A percentile compares a stretch with the other conserved stretches of the same genome.
Conservation (phyloP, 1,140 invertebrate species). For the Harlomillsia oculata region DNA sequence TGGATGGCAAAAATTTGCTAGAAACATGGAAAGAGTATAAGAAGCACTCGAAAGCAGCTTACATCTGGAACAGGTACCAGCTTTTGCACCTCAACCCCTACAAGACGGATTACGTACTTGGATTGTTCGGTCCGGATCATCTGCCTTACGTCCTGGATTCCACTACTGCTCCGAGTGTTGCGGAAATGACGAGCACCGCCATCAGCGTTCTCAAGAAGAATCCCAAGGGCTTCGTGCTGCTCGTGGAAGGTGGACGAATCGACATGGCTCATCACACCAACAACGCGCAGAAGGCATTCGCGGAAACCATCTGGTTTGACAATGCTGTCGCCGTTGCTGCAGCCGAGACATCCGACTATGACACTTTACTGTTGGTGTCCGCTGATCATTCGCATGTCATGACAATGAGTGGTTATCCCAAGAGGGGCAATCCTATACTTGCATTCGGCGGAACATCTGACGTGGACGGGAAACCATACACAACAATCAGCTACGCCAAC, state of each 20-base stretch:
- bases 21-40: conserved; percentile 46
- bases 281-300: conserved; percentile 61
- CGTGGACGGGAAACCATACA: conserved; percentile 50
- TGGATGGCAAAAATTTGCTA: conserved; percentile 50
- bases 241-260: conserved; percentile 59
- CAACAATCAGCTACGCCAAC: conserved; percentile 64
- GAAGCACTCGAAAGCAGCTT: conserved; percentile 36
- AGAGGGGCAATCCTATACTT: conserved; percentile 57
- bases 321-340: conserved; percentile 54
- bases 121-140: conserved; percentile 63
- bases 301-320: conserved; percentile 66
- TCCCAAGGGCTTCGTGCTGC: conserved; percentile 54
- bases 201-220: conserved; percentile 69
- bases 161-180: conserved; percentile 59
- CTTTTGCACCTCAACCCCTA: conserved; percentile 45
- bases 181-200: conserved; percentile 77
- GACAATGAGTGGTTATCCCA: conserved; percentile 55
- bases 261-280: conserved; percentile 76
- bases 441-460: conserved; percentile 38
- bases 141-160: conserved; percentile 59
- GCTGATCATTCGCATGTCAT: conserved; percentile 62
- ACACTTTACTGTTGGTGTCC: conserved; percentile 57
- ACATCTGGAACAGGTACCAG: conserved; percentile 44
- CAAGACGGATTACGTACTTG: conserved; percentile 47
- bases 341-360: conserved; percentile 47